phyloP scores from a whole-genome alignment of 2,888 invertebrate genomes.

The Nasonia oneida region DNA sequence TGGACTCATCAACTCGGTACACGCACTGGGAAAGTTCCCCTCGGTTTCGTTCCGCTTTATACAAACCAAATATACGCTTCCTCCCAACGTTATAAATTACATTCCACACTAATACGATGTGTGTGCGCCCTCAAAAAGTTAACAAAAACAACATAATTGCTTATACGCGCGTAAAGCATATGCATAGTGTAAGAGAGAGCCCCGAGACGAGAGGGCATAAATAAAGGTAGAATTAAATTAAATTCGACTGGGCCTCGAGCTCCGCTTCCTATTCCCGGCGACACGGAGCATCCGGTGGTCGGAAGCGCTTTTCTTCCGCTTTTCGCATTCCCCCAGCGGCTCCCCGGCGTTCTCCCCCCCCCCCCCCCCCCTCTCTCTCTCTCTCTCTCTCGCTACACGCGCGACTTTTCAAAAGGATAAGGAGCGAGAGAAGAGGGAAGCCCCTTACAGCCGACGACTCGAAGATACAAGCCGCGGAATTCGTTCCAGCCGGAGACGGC shows the following conservation, averaged over 20 bases:
- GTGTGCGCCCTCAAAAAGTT: neutral
- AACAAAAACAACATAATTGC: too few species aligned
- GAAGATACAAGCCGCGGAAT: constrained; percentile 25
- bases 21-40: neutral
- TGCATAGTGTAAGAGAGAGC: too few species aligned
- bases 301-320: neutral
- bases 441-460: constrained; percentile 1
- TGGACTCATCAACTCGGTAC: too few species aligned
- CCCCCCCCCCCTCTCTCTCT: too few species aligned
- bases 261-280: neutral
- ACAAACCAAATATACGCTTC: neutral
- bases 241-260: constrained; percentile 3
- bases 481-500: neutral
- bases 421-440: neutral
- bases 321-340: neutral
- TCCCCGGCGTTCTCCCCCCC: neutral
- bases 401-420: neutral
- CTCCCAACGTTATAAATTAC: neutral
- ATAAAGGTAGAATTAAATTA: constrained; percentile 11
- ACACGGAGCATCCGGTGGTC: constrained; percentile 20
- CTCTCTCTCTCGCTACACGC: too few species aligned
- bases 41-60: neutral
- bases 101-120: neutral
- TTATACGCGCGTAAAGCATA: too few species aligned
- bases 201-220: neutral